Percentiles rank a stretch among this genome's conserved stretches.
These are phyloP conservation scores for Pentalonia nigronervosa DNA, from an alignment of 1,140 invertebrate species.

Conservation along the genomic window DNA sequence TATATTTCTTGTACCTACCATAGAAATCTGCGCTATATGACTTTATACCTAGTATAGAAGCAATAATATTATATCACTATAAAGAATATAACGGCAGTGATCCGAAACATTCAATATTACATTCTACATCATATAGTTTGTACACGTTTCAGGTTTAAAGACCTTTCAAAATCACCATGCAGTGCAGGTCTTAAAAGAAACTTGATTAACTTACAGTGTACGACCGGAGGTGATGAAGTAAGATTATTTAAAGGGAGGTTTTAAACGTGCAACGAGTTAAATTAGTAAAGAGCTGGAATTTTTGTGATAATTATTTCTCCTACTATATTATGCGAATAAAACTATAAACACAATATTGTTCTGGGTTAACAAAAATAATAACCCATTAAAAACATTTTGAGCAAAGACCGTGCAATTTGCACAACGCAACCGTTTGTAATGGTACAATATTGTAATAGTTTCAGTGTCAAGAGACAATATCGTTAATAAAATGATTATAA, in stretches of 20 bases:
- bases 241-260: background rate
- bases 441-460: background rate
- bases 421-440: background rate
- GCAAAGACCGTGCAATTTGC: background rate
- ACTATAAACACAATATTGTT: conserved; percentile 12
- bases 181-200: background rate
- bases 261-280: background rate
- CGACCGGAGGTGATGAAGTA: background rate
- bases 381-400: background rate
- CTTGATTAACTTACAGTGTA: conserved; percentile 23
- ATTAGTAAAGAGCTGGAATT: background rate
- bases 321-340: background rate
- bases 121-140: background rate
- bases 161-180: background rate
- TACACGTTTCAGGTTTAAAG: background rate
- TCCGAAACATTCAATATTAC: background rate
- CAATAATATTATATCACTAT: background rate
- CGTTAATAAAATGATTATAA: background rate
- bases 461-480: background rate
- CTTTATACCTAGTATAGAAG: background rate
- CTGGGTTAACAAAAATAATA: background rate
- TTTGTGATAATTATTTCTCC: background rate
- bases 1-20: too few relatives aligned
- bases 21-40: too few relatives aligned
- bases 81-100: background rate